phyloP scores from a whole-genome alignment of 2,888 invertebrate species.

The Volucella inanis region DNA sequence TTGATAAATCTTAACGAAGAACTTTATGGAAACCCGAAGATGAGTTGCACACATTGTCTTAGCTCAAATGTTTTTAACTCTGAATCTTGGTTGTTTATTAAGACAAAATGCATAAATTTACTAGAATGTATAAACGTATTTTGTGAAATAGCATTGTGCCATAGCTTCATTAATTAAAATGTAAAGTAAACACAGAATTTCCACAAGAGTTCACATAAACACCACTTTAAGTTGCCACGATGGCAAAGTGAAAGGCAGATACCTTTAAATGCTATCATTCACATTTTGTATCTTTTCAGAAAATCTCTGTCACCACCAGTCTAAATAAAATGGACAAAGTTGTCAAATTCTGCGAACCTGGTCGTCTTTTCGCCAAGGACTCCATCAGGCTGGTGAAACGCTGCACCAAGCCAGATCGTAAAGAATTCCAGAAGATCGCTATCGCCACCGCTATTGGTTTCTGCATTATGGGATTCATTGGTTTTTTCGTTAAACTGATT shows the following conservation, averaged over 20 bases:
- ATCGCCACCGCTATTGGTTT: slow-evolving; percentile 99
- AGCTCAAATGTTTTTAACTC: not conserved
- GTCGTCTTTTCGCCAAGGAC: slow-evolving; percentile 98
- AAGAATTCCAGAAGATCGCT: slow-evolving; percentile 99
- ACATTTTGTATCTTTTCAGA: slow-evolving; percentile 21
- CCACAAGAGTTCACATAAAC: not conserved
- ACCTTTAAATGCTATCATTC: not conserved
- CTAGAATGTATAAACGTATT: not conserved
- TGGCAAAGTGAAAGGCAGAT: slow-evolving; percentile 54
- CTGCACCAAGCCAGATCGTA: slow-evolving; percentile 99
- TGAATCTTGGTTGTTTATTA: not conserved
- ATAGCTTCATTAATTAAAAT: not conserved
- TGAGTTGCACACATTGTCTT: not conserved
- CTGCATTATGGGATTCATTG: slow-evolving; percentile 99
- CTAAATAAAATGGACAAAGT: slow-evolving; percentile 95
- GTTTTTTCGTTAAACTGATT: slow-evolving; percentile 99
- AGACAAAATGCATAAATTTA: not conserved
- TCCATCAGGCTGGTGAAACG: slow-evolving; percentile 98
- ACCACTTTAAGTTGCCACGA: slow-evolving; percentile 46
- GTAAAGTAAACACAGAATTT: not conserved
- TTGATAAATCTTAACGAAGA: not conserved
- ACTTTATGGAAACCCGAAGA: not conserved
- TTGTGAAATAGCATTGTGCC: no score
- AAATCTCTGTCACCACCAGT: not conserved
- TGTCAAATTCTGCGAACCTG: slow-evolving; percentile 96